Evolutionary conservation across 2,888 invertebrate genomes (phyloP), one percentile per base, ranked within the genome.

Genomic region (Nipponacmea schrenckii): DNA sequence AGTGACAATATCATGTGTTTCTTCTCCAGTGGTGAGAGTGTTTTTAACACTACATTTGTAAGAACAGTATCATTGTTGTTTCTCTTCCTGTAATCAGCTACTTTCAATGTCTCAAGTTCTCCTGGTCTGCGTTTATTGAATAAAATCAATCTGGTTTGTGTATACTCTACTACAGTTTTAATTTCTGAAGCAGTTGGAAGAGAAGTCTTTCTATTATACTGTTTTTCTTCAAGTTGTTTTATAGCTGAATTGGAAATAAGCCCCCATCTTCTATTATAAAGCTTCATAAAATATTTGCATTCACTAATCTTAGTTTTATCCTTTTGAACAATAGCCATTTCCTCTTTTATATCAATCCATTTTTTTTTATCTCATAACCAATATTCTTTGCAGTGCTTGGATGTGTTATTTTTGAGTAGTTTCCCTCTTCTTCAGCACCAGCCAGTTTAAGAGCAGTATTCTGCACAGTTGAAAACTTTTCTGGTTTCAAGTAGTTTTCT

Each of bases 291-390:
- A 12, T 56, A 50, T n/a, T 50, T 50, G n/a, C 50, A 50, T 50
- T 50, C 50, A 50, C 50, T 50, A 50, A 50, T 50, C 20, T 50
- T 50, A 50, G 5, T 50, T 15, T 50, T 50, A 20, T 50, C 20
- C 31, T 31, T 31, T 20, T 50, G n/a, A n/a, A 50, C 50, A n/a
- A 50, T 50, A n/a, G 50, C 50, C 50, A 50, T 50, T 50, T 50
- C 50, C 20, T 50, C 50, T 50, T 50, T 50, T 50, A 50, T 50
- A 12, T 50, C 50, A 10, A 50, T 20, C 50, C 4, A 50, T n/a
- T n/a, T 10, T 50, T 50, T 3, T 2, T 50, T 4, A 50, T 7
- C 20, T 50, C 4, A 20, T 50, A 50, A 17, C 50, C 50, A n/a
- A 50, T n/a, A 10, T 50, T 50, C 20, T 50, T 10, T 50, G 50